A percentile compares a stretch with the other conserved stretches of the same genome.
Conservation (phyloP, 1,140 invertebrate species). For the Aphaenogaster ashmeadi region DNA sequence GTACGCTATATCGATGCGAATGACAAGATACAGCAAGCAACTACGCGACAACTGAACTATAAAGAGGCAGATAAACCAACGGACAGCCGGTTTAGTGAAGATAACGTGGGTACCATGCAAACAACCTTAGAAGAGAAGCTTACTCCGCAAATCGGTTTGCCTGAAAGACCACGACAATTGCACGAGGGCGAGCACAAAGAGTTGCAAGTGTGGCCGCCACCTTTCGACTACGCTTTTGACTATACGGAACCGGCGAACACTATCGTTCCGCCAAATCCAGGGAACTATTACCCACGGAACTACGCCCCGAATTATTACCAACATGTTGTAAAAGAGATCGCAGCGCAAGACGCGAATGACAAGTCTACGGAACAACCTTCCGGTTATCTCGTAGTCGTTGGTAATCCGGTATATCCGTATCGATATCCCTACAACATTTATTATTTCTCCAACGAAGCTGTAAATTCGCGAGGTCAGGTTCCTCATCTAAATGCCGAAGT, state of each 20-base stretch:
- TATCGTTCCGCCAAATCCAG: not conserved
- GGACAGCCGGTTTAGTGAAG: not conserved
- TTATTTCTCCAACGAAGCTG: conserved; percentile 33
- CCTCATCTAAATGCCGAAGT: not conserved
- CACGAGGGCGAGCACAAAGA: conserved; percentile 79
- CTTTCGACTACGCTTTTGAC: conserved; percentile 81
- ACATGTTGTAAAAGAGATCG: not conserved
- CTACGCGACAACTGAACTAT: not conserved
- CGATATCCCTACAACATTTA: conserved; percentile 31
- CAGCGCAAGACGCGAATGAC: conserved; percentile 7
- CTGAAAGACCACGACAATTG: conserved; percentile 68
- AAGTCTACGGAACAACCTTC: conserved; percentile 23
- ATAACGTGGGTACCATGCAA: too few species aligned
- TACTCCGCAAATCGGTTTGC: conserved; percentile 54
- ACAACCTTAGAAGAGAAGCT: conserved; percentile 42
- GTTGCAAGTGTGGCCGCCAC: conserved; percentile 78
- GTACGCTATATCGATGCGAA: conserved; percentile 76
- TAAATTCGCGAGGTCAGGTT: not conserved
- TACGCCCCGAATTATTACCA: conserved; percentile 37
- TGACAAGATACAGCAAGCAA: conserved; percentile 56
- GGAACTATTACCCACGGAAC: not conserved
- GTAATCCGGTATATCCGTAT: conserved; percentile 6
- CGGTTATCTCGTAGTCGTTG: conserved; percentile 42
- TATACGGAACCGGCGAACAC: conserved; percentile 67
- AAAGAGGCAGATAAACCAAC: conserved; percentile 1